Conservation (phyloP, 2,888 invertebrate genomes). For the Cryptosula pallasiana region DNA sequence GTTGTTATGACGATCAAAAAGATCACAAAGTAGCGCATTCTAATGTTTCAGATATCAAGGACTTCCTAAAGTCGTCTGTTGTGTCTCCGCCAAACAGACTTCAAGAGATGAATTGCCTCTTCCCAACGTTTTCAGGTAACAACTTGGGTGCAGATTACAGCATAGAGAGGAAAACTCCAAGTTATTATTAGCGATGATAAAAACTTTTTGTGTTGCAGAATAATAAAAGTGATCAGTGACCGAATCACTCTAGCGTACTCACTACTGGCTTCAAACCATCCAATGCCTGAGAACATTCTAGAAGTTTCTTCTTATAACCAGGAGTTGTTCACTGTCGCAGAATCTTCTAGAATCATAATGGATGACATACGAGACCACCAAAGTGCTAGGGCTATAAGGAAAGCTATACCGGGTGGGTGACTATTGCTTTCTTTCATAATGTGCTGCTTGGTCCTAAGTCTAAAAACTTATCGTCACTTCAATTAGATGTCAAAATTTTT, state of each 20-base stretch:
- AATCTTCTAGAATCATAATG: not conserved
- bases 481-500: too few species aligned
- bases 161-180: not conserved
- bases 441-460: too few species aligned
- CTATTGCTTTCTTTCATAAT: not conserved
- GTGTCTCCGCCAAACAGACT: not conserved
- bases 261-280: not conserved
- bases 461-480: too few species aligned
- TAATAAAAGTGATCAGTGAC: conserved; percentile 13
- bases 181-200: not conserved
- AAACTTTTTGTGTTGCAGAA: not conserved
- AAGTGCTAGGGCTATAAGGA: not conserved
- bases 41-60: not conserved
- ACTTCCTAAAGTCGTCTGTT: not conserved
- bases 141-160: not conserved
- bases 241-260: not conserved
- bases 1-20: too few species aligned
- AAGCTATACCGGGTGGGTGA: not conserved
- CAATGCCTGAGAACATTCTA: not conserved
- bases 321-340: conserved; percentile 4
- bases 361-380: conserved; percentile 7
- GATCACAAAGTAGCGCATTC: too few species aligned
- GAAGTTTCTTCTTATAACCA: not conserved
- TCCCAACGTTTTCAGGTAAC: conserved; percentile 12
- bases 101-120: conserved; percentile 2